These are phyloP conservation scores for Mionectes macconnelli DNA, from an alignment of 2,113 vertebrate genomes.

Conservation along the genomic window DNA sequence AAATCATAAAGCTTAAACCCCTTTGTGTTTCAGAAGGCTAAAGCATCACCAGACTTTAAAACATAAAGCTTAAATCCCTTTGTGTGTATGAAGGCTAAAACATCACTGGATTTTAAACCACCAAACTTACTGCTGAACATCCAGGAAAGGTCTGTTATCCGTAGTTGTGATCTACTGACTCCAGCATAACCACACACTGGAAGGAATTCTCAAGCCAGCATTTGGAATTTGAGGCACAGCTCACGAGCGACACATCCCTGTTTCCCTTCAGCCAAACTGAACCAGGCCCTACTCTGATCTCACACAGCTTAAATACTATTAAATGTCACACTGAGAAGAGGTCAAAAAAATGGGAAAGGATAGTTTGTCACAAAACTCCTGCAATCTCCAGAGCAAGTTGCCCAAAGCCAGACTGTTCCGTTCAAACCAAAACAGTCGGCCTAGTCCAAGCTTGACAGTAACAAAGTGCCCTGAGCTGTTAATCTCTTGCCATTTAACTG, in stretches of 20 bases:
- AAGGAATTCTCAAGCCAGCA: neutral
- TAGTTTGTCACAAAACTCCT: neutral
- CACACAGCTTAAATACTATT: neutral
- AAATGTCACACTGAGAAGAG: neutral
- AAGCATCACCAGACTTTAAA: slow-evolving; percentile 49
- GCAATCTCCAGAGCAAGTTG: neutral
- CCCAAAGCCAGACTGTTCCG: neutral
- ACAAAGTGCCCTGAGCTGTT: slow-evolving; percentile 33
- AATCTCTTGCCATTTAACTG: slow-evolving; percentile 60
- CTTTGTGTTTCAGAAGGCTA: slow-evolving; percentile 36
- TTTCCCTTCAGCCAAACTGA: neutral
- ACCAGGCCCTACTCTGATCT: neutral
- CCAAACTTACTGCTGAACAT: slow-evolving; percentile 24
- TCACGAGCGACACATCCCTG: accelerated
- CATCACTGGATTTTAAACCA: neutral
- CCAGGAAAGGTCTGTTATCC: neutral
- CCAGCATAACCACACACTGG: neutral
- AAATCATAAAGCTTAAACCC: slow-evolving; percentile 58
- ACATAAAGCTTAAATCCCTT: slow-evolving; percentile 41
- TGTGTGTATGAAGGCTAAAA: neutral
- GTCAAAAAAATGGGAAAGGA: neutral
- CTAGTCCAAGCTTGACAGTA: neutral
- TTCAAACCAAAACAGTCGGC: neutral
- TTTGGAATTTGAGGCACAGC: neutral
- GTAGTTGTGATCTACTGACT: neutral